phyloP scores from a whole-genome alignment of 2,797 vertebrate species.

The Trachurus trachurus region DNA sequence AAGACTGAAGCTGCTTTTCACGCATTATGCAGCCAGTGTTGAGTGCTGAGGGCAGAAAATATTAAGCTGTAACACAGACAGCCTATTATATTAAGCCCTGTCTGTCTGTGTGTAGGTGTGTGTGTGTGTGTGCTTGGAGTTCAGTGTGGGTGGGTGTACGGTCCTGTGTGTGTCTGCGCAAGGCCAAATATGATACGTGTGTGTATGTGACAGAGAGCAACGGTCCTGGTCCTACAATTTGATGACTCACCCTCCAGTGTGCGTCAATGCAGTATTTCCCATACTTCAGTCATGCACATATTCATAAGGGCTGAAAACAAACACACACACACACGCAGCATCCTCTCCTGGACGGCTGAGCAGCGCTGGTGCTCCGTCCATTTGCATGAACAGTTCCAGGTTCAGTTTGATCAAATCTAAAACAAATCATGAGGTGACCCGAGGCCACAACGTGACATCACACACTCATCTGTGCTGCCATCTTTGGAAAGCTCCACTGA shows the following conservation, averaged over 20 bases:
- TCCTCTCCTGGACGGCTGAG: background rate
- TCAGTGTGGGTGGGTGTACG: background rate
- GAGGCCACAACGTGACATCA: background rate
- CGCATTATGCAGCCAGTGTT: constrained; percentile 17
- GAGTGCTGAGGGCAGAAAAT: constrained; percentile 19
- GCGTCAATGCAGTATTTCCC: constrained; percentile 53
- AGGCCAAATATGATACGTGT: constrained; percentile 26
- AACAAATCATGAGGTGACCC: background rate
- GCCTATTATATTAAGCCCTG: constrained; percentile 12
- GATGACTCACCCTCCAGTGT: constrained; percentile 63
- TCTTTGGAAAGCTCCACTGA: background rate
- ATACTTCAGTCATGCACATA: constrained; percentile 12
- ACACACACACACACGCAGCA: background rate
- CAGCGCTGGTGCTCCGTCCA: background rate
- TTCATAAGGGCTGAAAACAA: background rate
- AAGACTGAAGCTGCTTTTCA: constrained; percentile 24
- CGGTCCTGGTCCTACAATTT: constrained; percentile 42
- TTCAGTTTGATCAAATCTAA: background rate
- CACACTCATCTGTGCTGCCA: background rate
- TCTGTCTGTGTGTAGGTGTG: background rate
- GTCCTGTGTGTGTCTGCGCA: background rate
- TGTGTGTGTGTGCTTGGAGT: background rate
- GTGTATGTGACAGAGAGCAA: constrained; percentile 34
- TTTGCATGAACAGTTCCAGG: background rate
- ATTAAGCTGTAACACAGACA: constrained; percentile 25